Percentiles rank a stretch among this genome's conserved stretches.
These are phyloP conservation scores for Phaenicophaeus curvirostris DNA, from an alignment of 2,797 vertebrate genomes.

Conservation along the genomic window DNA sequence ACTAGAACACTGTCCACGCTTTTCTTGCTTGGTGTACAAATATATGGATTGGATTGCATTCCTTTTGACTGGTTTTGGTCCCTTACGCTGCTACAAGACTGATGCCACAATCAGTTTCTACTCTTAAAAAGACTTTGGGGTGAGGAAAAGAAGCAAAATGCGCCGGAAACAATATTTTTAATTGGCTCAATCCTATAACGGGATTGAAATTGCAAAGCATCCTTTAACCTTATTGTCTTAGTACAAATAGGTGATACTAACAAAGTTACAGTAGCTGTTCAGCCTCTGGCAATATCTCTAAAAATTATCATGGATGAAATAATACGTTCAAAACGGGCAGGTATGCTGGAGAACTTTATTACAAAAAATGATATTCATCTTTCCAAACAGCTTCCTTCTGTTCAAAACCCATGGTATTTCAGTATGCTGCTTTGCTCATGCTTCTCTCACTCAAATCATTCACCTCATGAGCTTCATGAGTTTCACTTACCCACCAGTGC, in stretches of 20 bases:
- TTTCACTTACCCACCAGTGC: neutral
- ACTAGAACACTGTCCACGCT: neutral
- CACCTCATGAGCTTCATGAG: neutral
- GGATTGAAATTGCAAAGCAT: neutral
- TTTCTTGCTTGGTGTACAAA: neutral
- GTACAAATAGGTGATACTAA: neutral
- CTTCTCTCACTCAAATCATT: neutral
- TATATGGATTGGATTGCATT: rapidly evolving
- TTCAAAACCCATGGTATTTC: neutral
- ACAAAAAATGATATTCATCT: neutral
- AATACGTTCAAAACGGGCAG: neutral
- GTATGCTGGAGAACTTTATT: neutral
- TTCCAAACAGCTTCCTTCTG: neutral
- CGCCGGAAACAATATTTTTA: neutral
- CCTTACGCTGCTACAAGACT: neutral
- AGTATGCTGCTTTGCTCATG: neutral
- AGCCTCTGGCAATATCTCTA: neutral
- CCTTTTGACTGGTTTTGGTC: neutral
- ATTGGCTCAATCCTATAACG: neutral
- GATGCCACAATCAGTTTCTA: neutral
- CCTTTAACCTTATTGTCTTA: neutral
- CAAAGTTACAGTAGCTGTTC: neutral
- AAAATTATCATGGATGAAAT: neutral
- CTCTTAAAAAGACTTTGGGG: neutral
- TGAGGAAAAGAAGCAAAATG: neutral